Evolutionary conservation across 2,797 vertebrate species (phyloP).

Genomic region (Nyctibius grandis): DNA sequence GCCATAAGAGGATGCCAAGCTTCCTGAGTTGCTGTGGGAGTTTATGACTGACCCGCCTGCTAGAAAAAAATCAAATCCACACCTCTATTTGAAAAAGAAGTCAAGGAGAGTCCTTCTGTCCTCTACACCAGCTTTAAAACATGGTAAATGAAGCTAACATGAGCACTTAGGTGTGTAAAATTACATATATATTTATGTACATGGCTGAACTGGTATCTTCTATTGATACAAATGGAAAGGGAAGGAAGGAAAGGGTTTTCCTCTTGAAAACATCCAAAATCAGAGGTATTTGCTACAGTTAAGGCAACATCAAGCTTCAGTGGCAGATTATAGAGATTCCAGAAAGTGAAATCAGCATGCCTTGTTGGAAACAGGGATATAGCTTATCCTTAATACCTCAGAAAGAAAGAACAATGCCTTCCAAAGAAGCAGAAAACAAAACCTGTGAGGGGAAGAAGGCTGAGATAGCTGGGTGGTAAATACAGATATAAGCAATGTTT

Average conservation of each 20-base stretch:
- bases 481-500: conserved; percentile 28
- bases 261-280: background rate
- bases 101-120: background rate
- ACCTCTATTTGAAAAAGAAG: fast-evolving
- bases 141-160: background rate
- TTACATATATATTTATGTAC: background rate
- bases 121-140: background rate
- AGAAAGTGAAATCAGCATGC: background rate
- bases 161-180: background rate
- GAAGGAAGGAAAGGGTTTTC: background rate
- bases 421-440: background rate
- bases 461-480: background rate
- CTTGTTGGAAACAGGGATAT: background rate
- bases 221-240: background rate
- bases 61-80: background rate
- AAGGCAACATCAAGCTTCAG: background rate
- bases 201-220: background rate
- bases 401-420: background rate
- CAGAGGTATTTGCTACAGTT: background rate
- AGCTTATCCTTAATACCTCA: background rate
- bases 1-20: background rate
- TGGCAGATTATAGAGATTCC: background rate
- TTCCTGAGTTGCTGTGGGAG: background rate
- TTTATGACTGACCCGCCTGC: background rate
- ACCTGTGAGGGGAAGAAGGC: background rate